Evolutionary conservation across 2,113 vertebrate species (phyloP), one percentile per base, ranked within the genome.

Genomic region (Cyanoderma ruficeps): DNA sequence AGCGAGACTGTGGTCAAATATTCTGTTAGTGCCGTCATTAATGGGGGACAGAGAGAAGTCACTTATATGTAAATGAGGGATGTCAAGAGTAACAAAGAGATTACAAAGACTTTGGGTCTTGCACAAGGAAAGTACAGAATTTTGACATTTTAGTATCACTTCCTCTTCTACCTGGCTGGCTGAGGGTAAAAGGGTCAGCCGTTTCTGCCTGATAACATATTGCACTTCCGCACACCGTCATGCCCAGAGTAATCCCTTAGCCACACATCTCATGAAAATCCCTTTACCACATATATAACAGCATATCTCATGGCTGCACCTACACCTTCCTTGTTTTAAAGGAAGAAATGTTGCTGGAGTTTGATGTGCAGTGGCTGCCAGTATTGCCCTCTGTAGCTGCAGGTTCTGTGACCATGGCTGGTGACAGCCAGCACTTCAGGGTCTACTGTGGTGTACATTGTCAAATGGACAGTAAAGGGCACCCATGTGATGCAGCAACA

Each of bases 391-490:
- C 17, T 52, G 9, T 68, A 37, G 18, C 27, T 44, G 25, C 37
- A 68, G 11, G 9, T 28, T 68, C 33, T 13, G 27, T 60, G 46
- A 28, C 72, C 33, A 23, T 39, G 33, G 9, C 14, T 33, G 39
- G 18, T 37, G 53, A 15, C 63, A 60, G 14, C 5, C 53, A 46
- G 18, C 39, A 60, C 18, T 46, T 46, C 27, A 28, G 33, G 28
- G 22, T 39, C 15, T 53, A 4, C 39, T 22, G 27, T 39, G 39
- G 15, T 77, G 27, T 23, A 15, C 9, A 2, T 52, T 0, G 0
- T 31, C 33, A 60, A 46, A 68, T 19, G 33, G 14, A 37, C 14
- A 37, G 5, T 14, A 52, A 33, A 77, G 41, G 18, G 22, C 17
- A 52, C 28, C 11, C 33, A 15, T 7, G 8, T 18, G 33, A 37